These are phyloP conservation scores for Cnemophilus loriae DNA, from an alignment of 2,113 vertebrate genomes.

Conservation along the genomic window DNA sequence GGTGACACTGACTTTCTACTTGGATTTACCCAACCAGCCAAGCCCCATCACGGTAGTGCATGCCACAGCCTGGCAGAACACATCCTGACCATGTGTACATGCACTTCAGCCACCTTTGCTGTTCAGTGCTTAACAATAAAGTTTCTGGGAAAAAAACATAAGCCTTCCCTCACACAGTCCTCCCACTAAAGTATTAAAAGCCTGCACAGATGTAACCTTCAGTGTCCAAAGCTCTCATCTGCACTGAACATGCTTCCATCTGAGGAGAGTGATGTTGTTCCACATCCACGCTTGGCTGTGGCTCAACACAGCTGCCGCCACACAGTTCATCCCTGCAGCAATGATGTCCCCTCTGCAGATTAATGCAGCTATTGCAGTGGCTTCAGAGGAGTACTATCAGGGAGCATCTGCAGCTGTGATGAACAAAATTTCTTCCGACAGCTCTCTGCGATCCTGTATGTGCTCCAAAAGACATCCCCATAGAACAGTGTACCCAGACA, in stretches of 20 bases:
- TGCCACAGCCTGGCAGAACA: neutral
- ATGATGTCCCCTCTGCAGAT: neutral
- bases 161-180: neutral
- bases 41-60: neutral
- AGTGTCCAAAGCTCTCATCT: neutral
- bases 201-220: neutral
- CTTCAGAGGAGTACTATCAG: neutral
- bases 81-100: neutral
- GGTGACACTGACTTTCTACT: neutral
- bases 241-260: neutral
- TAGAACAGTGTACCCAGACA: neutral
- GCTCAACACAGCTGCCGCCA: neutral
- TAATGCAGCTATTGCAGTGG: neutral
- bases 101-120: neutral
- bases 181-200: neutral
- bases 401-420: neutral
- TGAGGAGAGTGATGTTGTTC: neutral
- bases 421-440: neutral
- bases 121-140: neutral
- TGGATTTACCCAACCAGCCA: neutral
- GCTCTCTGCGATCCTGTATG: neutral
- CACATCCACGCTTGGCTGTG: neutral
- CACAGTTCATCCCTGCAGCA: neutral
- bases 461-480: neutral
- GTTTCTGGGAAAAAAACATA: neutral